Evolutionary conservation across 2,113 vertebrate genomes (phyloP), one percentile per base, ranked within the genome.

Genomic region (Caretta caretta): DNA sequence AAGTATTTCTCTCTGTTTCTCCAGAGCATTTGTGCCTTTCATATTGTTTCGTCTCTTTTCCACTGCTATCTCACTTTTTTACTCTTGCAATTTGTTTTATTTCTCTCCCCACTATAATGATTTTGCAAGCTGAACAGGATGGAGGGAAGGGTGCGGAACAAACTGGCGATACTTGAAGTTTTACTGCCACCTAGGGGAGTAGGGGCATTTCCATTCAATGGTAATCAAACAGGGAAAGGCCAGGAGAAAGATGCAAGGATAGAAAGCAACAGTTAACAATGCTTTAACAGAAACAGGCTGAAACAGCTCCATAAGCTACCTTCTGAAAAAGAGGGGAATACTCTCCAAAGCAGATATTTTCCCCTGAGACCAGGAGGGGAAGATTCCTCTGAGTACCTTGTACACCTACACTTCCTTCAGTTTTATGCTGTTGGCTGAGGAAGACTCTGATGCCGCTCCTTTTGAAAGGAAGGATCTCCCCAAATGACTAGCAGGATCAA

Each of bases 151-250:
- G 12, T 42, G 27, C 3, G 0, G 8, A 17, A 35, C 27, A 38
- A 3, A 8, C n/a, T 20, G 38, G 50, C 75, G 35, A 72, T 97
- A 90, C 46, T 95, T 97, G 96, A 97, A 89, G 93, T 78, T 62
- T 88, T 90, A 94, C 96, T 98, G 98, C 98, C 98, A 98, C 94
- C 98, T 97, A 97, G 97, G 95, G 98, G 97, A 93, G 4, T 0
- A 97, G 97, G 95, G 98, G 97, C 91, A 4, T 1, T 91, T n/a
- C 2, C 49, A 78, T 48, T 72, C 80, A 96, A 98, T 76, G 92
- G 79, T 94, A 90, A 53, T 54, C 76, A 88, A 24, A 54, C 53
- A 65, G 22, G 10, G 84, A 87, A 25, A 59, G 29, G 29, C 16
- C 87, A 53, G 59, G 51, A 16, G 92, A 62, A 59, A 19, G 35